Percentiles rank a stretch among this genome's conserved stretches.
Conservation (phyloP, 2,888 invertebrate species). For the Tricholauxania praeusta region DNA sequence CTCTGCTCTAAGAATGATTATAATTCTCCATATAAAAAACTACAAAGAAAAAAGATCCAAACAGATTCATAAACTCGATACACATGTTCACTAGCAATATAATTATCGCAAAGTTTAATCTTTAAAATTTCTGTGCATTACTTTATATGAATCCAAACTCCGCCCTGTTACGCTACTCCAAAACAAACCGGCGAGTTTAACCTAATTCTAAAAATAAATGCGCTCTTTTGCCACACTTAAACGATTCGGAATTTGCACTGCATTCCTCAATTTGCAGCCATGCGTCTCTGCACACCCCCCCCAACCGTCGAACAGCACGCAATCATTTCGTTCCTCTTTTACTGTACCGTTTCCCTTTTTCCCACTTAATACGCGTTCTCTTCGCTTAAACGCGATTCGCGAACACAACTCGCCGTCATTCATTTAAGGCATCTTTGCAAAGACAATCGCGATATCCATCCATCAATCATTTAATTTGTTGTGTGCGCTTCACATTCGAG, state of each 20-base stretch:
- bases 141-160: no score
- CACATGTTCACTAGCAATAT: no score
- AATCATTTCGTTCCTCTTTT: neutral
- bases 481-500: neutral
- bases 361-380: neutral
- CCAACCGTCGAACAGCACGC: no score
- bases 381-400: neutral
- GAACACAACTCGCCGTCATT: neutral
- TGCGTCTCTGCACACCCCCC: no score
- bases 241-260: slow-evolving; percentile 12
- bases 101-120: no score
- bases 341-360: neutral
- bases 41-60: no score
- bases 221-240: slow-evolving; percentile 5
- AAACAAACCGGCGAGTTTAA: slow-evolving; percentile 3
- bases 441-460: neutral
- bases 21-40: no score
- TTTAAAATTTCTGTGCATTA: no score
- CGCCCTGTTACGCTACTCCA: no score
- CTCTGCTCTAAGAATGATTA: no score
- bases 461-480: slow-evolving; percentile 29
- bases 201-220: slow-evolving; percentile 15
- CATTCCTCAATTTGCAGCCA: neutral
- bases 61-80: no score
- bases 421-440: no score